These are phyloP conservation scores for Lordiphosa stackelbergi DNA, from an alignment of 1,140 invertebrate species.

Conservation along the genomic window DNA sequence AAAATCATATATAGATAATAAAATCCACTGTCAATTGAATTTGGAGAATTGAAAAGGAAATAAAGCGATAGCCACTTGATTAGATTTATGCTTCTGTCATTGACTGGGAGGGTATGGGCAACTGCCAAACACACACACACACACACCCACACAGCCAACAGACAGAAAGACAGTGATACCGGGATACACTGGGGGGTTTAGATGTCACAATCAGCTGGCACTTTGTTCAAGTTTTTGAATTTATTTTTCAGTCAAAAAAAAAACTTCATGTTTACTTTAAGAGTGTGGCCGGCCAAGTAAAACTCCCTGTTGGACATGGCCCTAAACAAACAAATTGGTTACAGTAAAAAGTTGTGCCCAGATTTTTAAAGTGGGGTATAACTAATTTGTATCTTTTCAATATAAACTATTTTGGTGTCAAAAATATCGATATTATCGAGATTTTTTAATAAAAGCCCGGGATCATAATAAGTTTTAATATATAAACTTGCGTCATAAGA, in stretches of 20 bases:
- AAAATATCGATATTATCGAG: too few relatives aligned
- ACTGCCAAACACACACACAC: slow-evolving; percentile 10
- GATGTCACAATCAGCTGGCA: slow-evolving; percentile 32
- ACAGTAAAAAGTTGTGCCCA: slow-evolving; percentile 28
- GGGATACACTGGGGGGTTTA: too few relatives aligned
- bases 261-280: slow-evolving; percentile 54
- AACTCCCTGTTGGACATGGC: slow-evolving; percentile 32
- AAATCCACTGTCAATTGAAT: slow-evolving; percentile 67
- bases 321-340: slow-evolving; percentile 58
- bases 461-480: too few relatives aligned
- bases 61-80: slow-evolving; percentile 61
- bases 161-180: slow-evolving; percentile 3
- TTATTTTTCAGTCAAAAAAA: neutral
- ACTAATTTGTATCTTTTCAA: too few relatives aligned
- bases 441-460: too few relatives aligned
- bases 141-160: neutral
- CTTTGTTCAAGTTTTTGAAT: slow-evolving; percentile 26
- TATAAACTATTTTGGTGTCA: too few relatives aligned
- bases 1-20: slow-evolving; percentile 42
- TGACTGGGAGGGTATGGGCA: slow-evolving; percentile 1
- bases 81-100: slow-evolving; percentile 49
- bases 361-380: neutral
- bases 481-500: too few relatives aligned
- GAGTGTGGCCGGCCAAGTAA: slow-evolving; percentile 29
- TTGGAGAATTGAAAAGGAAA: slow-evolving; percentile 53